phyloP scores from a whole-genome alignment of 2,888 invertebrate genomes.

The Rhamphomyia laevipes region DNA sequence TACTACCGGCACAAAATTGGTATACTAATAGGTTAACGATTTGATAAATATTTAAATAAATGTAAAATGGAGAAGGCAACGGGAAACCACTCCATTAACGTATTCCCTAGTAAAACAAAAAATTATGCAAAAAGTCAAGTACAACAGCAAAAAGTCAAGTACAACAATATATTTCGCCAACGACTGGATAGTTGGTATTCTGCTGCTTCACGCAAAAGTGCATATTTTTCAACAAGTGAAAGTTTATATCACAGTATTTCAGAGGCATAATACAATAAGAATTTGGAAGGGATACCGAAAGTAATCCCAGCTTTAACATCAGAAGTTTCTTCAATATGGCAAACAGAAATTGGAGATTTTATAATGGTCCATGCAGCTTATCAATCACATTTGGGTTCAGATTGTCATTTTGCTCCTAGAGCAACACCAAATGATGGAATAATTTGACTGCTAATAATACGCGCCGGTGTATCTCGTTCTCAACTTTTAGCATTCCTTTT shows the following conservation, averaged over 20 bases:
- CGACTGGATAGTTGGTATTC: slow-evolving; percentile 77
- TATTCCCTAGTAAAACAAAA: no score
- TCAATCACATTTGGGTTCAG: slow-evolving; percentile 78
- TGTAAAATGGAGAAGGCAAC: no score
- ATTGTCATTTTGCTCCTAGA: slow-evolving; percentile 74
- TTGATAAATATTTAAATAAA: no score
- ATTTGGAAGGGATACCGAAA: slow-evolving; percentile 37
- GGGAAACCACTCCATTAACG: no score
- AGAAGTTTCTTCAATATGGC: slow-evolving; percentile 60
- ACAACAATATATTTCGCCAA: no score
- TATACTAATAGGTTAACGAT: no score
- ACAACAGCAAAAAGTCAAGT: no score
- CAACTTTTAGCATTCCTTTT: slow-evolving; percentile 70
- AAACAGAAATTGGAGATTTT: slow-evolving; percentile 61
- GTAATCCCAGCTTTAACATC: slow-evolving; percentile 63
- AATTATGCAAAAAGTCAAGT: no score
- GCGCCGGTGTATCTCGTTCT: slow-evolving; percentile 63
- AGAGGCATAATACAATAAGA: slow-evolving; percentile 32
- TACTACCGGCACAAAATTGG: no score
- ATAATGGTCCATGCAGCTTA: slow-evolving; percentile 78
- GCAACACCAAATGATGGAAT: slow-evolving; percentile 81
- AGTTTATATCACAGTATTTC: slow-evolving; percentile 66
- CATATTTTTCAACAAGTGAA: slow-evolving; percentile 67
- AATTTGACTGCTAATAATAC: slow-evolving; percentile 81
- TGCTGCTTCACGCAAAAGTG: slow-evolving; percentile 62